Base-by-base conservation (phyloP, 1,140 invertebrate genomes). In the Probaryconus sp. region DNA sequence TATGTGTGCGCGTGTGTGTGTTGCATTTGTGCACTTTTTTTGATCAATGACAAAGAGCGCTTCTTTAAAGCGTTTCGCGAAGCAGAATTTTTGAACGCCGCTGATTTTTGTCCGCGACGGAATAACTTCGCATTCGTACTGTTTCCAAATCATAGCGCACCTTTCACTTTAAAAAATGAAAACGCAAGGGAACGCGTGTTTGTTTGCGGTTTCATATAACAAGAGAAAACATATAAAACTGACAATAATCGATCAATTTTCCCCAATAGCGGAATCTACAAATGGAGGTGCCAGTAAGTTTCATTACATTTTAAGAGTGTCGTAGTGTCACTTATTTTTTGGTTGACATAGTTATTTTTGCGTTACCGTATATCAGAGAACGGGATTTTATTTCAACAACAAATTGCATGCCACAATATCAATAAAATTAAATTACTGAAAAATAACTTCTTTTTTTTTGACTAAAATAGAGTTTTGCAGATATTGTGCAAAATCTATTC, bases 241-340 rank as follows among this genome's bases (percentile, higher is more conserved):
- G 28, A 76, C 42, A 85, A 82, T 85, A 85, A 85, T 85, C 73
- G 38, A 78, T 80, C 58, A 31, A 80, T 82, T 85, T 84, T 80
- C 24, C 51, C 51, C 69, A n/a, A 71, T 90, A 95, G 93, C 92
- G 90, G 92, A 94, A 90, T 92, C 91, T 80, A 90, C 92, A 88
- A 92, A 92, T 93, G 93, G 92, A 94, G 93, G 93, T 90, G 91
- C 93, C 89, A 94, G 93, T 95, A 94, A 95, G 94, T 95, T 86
- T 80, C 26, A 83, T 70, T 72, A 81, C 18, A 60, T 85, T 80
- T 30, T 86, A 85, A 85, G 82, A 80, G 84, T 88, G 86, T 40
- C 33, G 79, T 85, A 85, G 83, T 75, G 48, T 69, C 71, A 76
- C 26, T 65, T 69, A 3, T 77, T 63, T 35, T 30, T 48, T 24